Conservation (phyloP, 2,888 invertebrate species). For the Phyto melanocephala region DNA sequence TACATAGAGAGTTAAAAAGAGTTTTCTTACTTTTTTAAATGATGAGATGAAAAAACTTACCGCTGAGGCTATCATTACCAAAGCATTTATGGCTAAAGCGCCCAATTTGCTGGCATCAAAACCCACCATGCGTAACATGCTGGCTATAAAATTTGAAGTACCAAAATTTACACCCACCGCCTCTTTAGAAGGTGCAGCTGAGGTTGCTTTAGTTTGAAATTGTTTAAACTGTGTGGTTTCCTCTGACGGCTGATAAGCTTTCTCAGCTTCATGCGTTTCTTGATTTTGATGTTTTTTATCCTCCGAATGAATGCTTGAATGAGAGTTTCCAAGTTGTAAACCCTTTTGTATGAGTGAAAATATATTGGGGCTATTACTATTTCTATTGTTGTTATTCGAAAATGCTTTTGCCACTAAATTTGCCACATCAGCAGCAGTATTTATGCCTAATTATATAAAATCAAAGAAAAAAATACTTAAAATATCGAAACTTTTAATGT, state of each 20-base stretch:
- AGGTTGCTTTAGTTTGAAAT: conserved; percentile 28
- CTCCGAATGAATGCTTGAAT: conserved; percentile 5
- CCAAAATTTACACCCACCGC: conserved; percentile 61
- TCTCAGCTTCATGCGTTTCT: conserved; percentile 40
- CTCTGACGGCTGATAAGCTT: conserved; percentile 65
- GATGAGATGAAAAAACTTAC: conserved; percentile 79
- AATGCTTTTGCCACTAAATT: conserved; percentile 82
- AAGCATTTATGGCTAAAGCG: conserved; percentile 89
- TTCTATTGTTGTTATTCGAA: conserved; percentile 67
- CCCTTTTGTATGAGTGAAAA: conserved; percentile 69
- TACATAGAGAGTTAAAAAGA: conserved; percentile 30
- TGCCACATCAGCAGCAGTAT: conserved; percentile 81
- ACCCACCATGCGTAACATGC: conserved; percentile 85
- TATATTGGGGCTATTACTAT: conserved; percentile 68
- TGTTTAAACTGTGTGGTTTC: conserved; percentile 34
- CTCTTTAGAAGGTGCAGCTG: conserved; percentile 53
- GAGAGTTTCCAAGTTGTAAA: neutral
- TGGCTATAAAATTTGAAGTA: conserved; percentile 72
- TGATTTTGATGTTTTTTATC: conserved; percentile 30
- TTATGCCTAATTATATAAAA: conserved; percentile 72
- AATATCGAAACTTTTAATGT: neutral
- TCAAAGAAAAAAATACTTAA: neutral
- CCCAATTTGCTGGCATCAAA: conserved; percentile 88
- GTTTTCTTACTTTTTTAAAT: neutral
- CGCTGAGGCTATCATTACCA: conserved; percentile 91